Conservation (phyloP, 2,888 invertebrate genomes). For the Cylloceria caligata region DNA sequence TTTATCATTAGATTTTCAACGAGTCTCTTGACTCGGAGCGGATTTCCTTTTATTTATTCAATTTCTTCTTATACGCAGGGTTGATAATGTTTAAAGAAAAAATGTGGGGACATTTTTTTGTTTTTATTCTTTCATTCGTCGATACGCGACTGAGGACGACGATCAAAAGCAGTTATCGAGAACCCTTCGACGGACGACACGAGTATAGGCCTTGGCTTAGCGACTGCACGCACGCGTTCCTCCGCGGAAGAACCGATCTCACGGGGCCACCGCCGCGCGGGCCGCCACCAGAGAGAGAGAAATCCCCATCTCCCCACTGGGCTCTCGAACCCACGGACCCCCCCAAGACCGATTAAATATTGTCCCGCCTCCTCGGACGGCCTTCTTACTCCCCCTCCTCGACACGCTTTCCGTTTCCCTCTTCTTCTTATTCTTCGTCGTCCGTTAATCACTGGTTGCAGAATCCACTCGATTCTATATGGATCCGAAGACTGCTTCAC, state of each 20-base stretch:
- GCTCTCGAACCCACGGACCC: conserved; percentile 73
- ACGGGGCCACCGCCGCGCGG: conserved; percentile 57
- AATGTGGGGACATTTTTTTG: background rate
- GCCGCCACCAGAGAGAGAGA: conserved; percentile 68
- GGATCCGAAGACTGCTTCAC: background rate
- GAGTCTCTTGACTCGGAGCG: no score
- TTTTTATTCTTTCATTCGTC: conserved; percentile 13
- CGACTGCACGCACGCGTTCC: conserved; percentile 83
- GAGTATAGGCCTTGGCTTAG: conserved; percentile 82
- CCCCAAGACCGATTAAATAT: conserved; percentile 79
- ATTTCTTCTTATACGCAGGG: no score
- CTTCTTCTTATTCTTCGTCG: conserved; percentile 5
- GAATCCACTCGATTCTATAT: conserved; percentile 11
- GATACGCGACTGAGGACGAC: conserved; percentile 27
- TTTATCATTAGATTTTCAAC: background rate
- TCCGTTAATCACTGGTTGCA: conserved; percentile 14
- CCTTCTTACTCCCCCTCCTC: conserved; percentile 66
- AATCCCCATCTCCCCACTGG: conserved; percentile 68
- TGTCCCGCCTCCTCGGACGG: conserved; percentile 77
- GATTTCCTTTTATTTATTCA: no score
- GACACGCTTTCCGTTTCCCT: conserved; percentile 38
- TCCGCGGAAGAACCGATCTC: conserved; percentile 80
- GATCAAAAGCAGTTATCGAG: conserved; percentile 27
- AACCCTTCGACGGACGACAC: conserved; percentile 79
- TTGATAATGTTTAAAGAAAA: no score